A percentile compares a stretch with the other conserved stretches of the same genome.
Evolutionary conservation across 2,888 invertebrate species (phyloP).

Genomic region (Epirrhoe tristata): DNA sequence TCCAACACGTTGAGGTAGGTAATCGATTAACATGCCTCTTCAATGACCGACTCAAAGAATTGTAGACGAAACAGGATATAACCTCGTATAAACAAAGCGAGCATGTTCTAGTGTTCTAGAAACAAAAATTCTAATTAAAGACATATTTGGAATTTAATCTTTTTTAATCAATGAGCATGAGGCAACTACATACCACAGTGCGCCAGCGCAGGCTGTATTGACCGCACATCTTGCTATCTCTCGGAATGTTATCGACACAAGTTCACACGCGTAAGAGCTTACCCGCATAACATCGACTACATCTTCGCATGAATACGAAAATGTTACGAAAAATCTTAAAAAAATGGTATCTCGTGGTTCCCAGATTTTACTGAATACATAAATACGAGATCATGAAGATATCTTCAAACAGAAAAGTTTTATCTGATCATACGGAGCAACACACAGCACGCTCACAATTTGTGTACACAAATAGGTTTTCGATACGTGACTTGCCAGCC

Average conservation of each 20-base stretch:
- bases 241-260: slow-evolving; percentile 51
- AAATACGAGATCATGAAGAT: background rate
- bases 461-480: background rate
- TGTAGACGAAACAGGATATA: background rate
- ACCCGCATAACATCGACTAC: background rate
- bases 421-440: background rate
- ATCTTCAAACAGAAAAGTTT: background rate
- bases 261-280: slow-evolving; percentile 15
- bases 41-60: background rate
- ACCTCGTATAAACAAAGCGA: background rate
- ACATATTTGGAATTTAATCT: background rate
- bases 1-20: slow-evolving; percentile 18
- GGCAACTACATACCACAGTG: slow-evolving; percentile 28
- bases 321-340: background rate
- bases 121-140: background rate
- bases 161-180: background rate
- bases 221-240: slow-evolving; percentile 56
- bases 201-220: slow-evolving; percentile 44
- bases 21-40: slow-evolving; percentile 1
- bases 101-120: background rate
- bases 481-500: slow-evolving; percentile 20
- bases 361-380: background rate
- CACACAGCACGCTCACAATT: background rate
- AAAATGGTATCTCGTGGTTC: background rate
- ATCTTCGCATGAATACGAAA: background rate